These are phyloP conservation scores for Parazoanthus darwini DNA, from an alignment of 92 coral and sea anemone species.

Conservation along the genomic window DNA sequence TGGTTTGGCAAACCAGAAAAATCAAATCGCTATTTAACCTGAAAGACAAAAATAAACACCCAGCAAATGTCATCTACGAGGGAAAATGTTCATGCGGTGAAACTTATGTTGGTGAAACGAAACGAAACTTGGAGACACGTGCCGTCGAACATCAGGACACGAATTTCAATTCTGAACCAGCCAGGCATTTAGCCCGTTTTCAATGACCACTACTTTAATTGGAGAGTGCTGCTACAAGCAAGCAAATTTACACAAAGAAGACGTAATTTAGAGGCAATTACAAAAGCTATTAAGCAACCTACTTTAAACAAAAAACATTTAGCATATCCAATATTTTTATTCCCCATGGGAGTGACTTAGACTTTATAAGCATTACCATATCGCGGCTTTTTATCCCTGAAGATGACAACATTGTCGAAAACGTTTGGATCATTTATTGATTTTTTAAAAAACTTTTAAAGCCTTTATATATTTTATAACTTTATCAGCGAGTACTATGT, in stretches of 20 bases:
- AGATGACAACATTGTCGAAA: constrained; percentile 7
- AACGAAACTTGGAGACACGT: too few species aligned
- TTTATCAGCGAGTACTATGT: background rate
- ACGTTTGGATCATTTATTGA: constrained; percentile 6
- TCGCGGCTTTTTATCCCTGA: constrained; percentile 9
- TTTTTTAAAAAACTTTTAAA: background rate
- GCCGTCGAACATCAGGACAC: background rate
- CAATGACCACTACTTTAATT: constrained; percentile 1
- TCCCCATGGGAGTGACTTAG: constrained; percentile 10
- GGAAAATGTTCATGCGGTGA: too few species aligned
- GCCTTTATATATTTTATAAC: background rate
- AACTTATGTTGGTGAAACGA: too few species aligned
- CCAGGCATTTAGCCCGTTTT: background rate
- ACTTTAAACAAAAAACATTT: constrained; percentile 1
- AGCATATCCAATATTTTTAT: background rate
- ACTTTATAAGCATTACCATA: constrained; percentile 5
- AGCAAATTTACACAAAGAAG: constrained; percentile 4
- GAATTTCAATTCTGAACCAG: background rate
- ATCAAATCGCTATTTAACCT: background rate
- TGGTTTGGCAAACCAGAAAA: constrained; percentile 21
- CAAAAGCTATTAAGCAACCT: constrained; percentile 1
- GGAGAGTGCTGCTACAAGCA: constrained; percentile 7
- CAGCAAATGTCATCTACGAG: too few species aligned
- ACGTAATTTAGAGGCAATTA: constrained; percentile 1
- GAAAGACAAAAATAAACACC: too few species aligned